These are phyloP conservation scores for Leucophenga maculata DNA, from an alignment of 2,888 invertebrate species.

Conservation along the genomic window DNA sequence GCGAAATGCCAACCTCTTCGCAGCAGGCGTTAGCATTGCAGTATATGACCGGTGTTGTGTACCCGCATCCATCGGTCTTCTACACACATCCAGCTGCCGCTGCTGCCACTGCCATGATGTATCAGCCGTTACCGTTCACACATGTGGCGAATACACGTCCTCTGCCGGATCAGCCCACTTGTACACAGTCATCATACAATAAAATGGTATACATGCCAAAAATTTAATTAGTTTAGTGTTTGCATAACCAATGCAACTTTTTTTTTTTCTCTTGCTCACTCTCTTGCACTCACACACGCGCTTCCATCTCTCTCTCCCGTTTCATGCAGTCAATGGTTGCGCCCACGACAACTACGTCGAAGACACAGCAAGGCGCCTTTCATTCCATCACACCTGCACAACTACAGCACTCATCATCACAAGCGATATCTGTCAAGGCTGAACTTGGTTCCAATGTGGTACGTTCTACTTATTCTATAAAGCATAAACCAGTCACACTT, in stretches of 20 bases:
- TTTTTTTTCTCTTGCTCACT: not conserved
- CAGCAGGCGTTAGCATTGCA: constrained; percentile 74
- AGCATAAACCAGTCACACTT: constrained; percentile 11
- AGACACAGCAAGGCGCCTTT: constrained; percentile 60
- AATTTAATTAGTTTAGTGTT: too few species aligned
- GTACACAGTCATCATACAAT: constrained; percentile 37
- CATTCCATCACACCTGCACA: constrained; percentile 64
- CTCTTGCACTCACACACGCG: not conserved
- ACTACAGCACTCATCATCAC: constrained; percentile 62
- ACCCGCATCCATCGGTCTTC: constrained; percentile 75
- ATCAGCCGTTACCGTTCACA: constrained; percentile 75
- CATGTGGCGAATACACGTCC: constrained; percentile 63
- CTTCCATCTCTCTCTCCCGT: not conserved
- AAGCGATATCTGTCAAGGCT: constrained; percentile 68
- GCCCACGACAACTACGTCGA: constrained; percentile 33
- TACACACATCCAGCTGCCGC: constrained; percentile 74
- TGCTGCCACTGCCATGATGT: constrained; percentile 74
- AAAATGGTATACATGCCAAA: constrained; percentile 44
- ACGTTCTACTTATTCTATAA: not conserved
- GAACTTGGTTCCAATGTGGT: constrained; percentile 68
- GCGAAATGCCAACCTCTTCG: constrained; percentile 57
- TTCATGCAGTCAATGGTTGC: constrained; percentile 52
- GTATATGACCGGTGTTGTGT: constrained; percentile 78
- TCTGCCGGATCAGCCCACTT: constrained; percentile 46
- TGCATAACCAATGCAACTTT: too few species aligned